Evolutionary conservation across 1,140 invertebrate genomes (phyloP), one percentile per base, ranked within the genome.

Genomic region (Saxidomus purpurata): DNA sequence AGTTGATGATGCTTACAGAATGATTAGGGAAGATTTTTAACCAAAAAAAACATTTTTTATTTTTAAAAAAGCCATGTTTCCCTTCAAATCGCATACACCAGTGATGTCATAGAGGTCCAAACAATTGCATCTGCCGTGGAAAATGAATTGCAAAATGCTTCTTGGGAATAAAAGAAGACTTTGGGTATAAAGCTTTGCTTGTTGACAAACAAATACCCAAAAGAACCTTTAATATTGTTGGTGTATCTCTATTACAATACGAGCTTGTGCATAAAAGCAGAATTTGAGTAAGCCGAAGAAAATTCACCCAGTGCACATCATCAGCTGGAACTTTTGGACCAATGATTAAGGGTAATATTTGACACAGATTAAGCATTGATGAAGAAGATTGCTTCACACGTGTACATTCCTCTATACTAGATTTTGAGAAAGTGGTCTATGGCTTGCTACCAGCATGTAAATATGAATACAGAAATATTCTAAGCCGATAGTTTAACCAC

Each of bases 71-170:
- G 31, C 31, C 67, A 71, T 71, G 61, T n/a, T 67, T 67, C n/a
- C 61, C 31, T n/a, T 67, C 61, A 67, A 67, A 67, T n/a, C n/a
- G n/a, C n/a, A n/a, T n/a, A n/a, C n/a, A n/a, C n/a, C n/a, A n/a
- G n/a, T 76, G 63, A 28, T 74, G 40, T 61, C 49, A 55, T 25
- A 89, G 63, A 25, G 79, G 67, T 49, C 61, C 79, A 77, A 67
- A 83, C 28, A 76, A 40, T 1, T 80, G 22, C 67, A 81, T 84
- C 40, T 81, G 71, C 47, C 55, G 61, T 47, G 61, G 88, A 34
- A 80, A 55, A 63, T 89, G 36, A 74, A 76, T 19, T 31, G 47
- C 40, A 38, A 59, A 71, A 36, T 84, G 82, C 43, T 71, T 84
- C 43, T 71, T 84, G 36, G 63, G 82, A 61, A 84, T 69, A 17